phyloP scores from a whole-genome alignment of 2,888 invertebrate genomes.

The Aleiodes alternator region DNA sequence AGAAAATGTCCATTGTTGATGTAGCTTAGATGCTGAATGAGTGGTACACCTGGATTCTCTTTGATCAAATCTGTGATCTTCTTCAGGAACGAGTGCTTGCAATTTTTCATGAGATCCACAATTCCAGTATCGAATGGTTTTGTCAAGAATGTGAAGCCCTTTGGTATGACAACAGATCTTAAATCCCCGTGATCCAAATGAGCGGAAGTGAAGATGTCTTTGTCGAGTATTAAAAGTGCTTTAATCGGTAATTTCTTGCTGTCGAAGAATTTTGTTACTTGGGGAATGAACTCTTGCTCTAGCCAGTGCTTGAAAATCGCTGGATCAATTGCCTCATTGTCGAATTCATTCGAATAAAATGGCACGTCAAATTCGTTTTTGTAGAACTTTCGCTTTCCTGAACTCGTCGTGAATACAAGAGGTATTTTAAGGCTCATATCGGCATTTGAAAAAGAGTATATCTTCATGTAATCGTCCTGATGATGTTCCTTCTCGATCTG shows the following conservation, averaged over 20 bases:
- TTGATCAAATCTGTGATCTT: slow-evolving; percentile 2
- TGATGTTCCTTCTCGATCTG: slow-evolving; percentile 5
- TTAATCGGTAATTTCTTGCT: not conserved
- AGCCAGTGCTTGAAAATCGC: slow-evolving; percentile 13
- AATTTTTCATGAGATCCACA: slow-evolving; percentile 21
- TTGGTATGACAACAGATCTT: not conserved
- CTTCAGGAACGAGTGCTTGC: slow-evolving; percentile 18
- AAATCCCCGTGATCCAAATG: not conserved
- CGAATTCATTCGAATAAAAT: slow-evolving; percentile 9
- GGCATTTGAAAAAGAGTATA: slow-evolving; percentile 12
- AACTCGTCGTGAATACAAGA: not conserved
- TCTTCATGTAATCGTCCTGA: slow-evolving; percentile 21
- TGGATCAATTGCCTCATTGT: slow-evolving; percentile 2
- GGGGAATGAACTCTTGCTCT: slow-evolving; percentile 8
- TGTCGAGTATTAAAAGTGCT: slow-evolving; percentile 3
- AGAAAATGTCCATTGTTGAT: slow-evolving; percentile 24
- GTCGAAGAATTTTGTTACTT: not conserved
- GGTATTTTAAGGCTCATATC: slow-evolving; percentile 16
- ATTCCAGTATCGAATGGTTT: slow-evolving; percentile 10
- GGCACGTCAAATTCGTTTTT: slow-evolving; percentile 16
- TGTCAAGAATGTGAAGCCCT: not conserved
- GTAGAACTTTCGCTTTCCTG: slow-evolving; percentile 12
- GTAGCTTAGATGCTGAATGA: not conserved
- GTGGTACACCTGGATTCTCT: not conserved
- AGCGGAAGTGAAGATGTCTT: slow-evolving; percentile 1